These are phyloP conservation scores for Lacanobia wlatinum DNA, from an alignment of 2,888 invertebrate genomes.

Conservation along the genomic window DNA sequence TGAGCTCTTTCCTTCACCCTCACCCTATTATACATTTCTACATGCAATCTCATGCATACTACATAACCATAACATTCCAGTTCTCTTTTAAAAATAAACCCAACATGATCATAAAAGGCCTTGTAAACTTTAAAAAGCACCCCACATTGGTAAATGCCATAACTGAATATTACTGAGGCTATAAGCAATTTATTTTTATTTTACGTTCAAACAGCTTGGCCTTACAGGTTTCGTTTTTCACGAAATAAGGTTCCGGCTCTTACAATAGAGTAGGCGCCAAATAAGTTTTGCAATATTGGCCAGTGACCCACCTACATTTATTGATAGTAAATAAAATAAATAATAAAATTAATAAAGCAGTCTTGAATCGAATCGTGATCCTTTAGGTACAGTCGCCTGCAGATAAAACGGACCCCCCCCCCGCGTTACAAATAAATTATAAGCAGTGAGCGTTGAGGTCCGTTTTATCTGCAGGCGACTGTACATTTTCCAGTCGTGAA, in stretches of 20 bases:
- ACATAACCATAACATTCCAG: not conserved
- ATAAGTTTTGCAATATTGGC: no score
- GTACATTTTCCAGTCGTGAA: no score
- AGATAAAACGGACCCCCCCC: no score
- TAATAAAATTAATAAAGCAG: no score
- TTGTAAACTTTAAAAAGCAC: slow-evolving; percentile 36
- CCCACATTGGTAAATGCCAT: slow-evolving; percentile 34
- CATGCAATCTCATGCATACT: not conserved
- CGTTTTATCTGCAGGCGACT: no score
- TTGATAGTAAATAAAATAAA: no score
- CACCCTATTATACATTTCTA: no score
- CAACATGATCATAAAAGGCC: slow-evolving; percentile 13
- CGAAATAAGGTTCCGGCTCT: slow-evolving; percentile 36
- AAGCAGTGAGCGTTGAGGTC: no score
- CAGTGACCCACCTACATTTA: no score
- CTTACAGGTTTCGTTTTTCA: slow-evolving; percentile 37
- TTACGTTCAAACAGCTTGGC: slow-evolving; percentile 33
- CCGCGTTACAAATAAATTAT: no score
- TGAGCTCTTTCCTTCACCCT: not conserved
- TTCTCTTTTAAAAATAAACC: slow-evolving; percentile 18
- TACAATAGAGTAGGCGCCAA: slow-evolving; percentile 2
- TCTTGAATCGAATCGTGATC: no score
- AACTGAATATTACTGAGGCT: slow-evolving; percentile 51
- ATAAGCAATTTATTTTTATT: slow-evolving; percentile 65
- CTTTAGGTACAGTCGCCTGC: no score